Base-by-base conservation (phyloP, 1,140 invertebrate species). In the Cyclina sinensis region DNA sequence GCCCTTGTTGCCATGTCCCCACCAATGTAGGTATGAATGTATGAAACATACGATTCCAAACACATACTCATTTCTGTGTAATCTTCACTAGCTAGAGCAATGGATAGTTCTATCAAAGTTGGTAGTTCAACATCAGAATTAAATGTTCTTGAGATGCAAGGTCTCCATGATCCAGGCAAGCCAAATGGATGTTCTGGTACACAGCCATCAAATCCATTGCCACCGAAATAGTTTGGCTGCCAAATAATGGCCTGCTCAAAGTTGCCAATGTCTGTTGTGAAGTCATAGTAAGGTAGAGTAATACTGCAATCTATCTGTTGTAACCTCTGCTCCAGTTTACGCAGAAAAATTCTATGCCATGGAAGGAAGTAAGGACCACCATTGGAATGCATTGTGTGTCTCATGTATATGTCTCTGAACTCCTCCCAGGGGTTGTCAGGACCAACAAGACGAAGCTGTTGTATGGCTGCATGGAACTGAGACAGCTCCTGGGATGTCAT, bases 151-250 rank as follows among this genome's bases (percentile, higher is more conserved):
- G 86, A 89, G 18, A 95, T 91, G 62, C 94, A 95, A n/a, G 94
- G 94, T 51, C 91, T 78, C 94, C 94, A 95, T n/a, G 86, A 70
- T 0, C 90, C 91, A 21, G 84, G 51, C 7, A 65, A 82, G 12
- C 94, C 94, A 91, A 95, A 95, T 1, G 91, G 92, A 88, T 94
- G 94, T 73, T 94, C 93, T 0, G 89, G 88, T 0, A 95, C 94
- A 91, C 94, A 95, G 2, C 76, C 80, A 21, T 90, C 90, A 0
- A 81, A 91, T 0, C 92, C 93, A 81, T 94, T 86, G 7, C 94
- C 93, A 35, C 94, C 94, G 91, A 95, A 95, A 51, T 90, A 93
- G 54, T 93, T 93, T 48, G 94, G 91, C 90, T 95, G 94, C 94
- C 94, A 95, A 24, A 95, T 88, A 18, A 94, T 89, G 3, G 94